These are phyloP conservation scores for Acrocyrtus sp. DNA, from an alignment of 2,888 invertebrate genomes.

Conservation along the genomic window DNA sequence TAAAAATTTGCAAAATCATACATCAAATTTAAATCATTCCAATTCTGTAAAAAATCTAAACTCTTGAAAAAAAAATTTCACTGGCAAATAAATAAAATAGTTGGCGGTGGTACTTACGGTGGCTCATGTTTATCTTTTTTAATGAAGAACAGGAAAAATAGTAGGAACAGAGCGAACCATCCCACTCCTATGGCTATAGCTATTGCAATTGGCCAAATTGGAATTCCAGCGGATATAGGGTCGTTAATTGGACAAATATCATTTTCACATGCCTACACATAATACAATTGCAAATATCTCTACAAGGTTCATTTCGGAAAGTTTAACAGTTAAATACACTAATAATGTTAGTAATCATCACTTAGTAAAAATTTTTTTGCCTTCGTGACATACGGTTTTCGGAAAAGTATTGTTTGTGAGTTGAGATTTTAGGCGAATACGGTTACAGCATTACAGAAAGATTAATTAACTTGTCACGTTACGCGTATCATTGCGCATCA, in stretches of 20 bases:
- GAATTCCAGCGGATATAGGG: slow-evolving; percentile 50
- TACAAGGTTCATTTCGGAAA: not conserved
- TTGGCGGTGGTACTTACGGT: slow-evolving; percentile 11
- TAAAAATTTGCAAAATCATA: slow-evolving; percentile 2
- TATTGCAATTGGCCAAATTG: slow-evolving; percentile 54
- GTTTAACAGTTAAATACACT: not conserved
- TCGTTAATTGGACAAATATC: slow-evolving; percentile 26
- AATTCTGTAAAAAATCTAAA: not conserved
- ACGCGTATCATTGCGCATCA: slow-evolving; percentile 7
- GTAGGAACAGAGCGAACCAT: slow-evolving; percentile 59
- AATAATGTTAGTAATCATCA: not conserved
- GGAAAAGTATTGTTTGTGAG: no score
- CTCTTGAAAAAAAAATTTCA: not conserved
- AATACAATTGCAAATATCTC: not conserved
- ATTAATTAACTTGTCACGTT: slow-evolving; percentile 14
- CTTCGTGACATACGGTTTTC: not conserved
- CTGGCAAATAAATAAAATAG: not conserved
- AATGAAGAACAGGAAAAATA: slow-evolving; percentile 32
- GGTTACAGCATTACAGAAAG: no score
- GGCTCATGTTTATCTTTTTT: slow-evolving; percentile 13
- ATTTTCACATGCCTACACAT: slow-evolving; percentile 48
- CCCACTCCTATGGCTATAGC: slow-evolving; percentile 51
- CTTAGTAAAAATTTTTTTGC: not conserved
- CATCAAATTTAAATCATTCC: not conserved
- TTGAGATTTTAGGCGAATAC: no score